Base-by-base conservation (phyloP, 2,888 invertebrate genomes). In the Lasioglossum oenotherae region DNA sequence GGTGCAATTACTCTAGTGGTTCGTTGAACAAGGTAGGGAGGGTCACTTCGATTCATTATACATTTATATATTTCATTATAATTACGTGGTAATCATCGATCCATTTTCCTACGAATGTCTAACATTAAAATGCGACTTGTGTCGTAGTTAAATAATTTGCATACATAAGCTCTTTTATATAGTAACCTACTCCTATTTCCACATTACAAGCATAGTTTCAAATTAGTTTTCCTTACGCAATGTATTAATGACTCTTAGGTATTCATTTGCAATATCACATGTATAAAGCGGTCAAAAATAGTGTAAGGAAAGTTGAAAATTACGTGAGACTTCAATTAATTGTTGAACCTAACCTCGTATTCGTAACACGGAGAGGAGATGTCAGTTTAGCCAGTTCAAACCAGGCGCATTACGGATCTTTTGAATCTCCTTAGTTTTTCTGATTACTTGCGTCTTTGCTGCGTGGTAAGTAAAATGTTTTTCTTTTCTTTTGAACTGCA, bases 331-430 rank as follows among this genome's bases (percentile, higher is more conserved):
- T 72, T 38, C 74, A 90, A 94, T 94, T 93, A 91, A 93, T 95
- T 93, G 92, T 92, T 92, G 93, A 92, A 91, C 93, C 92, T 94
- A 94, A 95, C 95, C 94, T 95, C 90, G 87, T 88, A 89, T 89
- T 86, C 88, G 82, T 89, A 89, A 89, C 83, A 89, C 88, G 85
- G 88, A 85, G 85, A 91, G 91, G 88, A 92, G 91, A 92, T 92
- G 93, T 87, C 93, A 93, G 89, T 92, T 92, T 89, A 92, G 81
- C 87, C 90, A 89, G 91, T 92, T 91, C 87, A 91, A 89, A 85
- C 91, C 92, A 78, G 87, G 85, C 92, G 90, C 88, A 92, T 94
- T 84, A 93, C 90, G 53, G 92, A 91, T 88, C 90, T 88, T 78
- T 88, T 92, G 53, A 92, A 91, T 88, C 92, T 91, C 49, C 92